Percentiles rank a stretch among this genome's conserved stretches.
These are phyloP conservation scores for Myiothlypis chrysogaster DNA, from an alignment of 2,797 vertebrate genomes.

Conservation along the genomic window DNA sequence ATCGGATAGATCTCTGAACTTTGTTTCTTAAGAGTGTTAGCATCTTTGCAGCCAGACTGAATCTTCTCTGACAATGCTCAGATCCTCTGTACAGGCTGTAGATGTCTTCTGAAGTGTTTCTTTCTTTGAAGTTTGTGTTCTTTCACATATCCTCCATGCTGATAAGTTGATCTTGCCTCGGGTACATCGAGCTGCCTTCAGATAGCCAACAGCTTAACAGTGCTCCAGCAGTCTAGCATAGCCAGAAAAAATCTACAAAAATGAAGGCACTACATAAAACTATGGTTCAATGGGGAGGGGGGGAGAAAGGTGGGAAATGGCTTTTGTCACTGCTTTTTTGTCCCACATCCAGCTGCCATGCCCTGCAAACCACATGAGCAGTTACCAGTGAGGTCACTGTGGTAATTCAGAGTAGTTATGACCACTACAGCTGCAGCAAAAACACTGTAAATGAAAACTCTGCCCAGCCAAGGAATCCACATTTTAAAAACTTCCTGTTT, in stretches of 20 bases:
- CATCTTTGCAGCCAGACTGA: neutral
- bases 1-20: neutral
- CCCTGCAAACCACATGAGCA: neutral
- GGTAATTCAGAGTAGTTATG: neutral
- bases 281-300: fast-evolving
- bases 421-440: neutral
- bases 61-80: neutral
- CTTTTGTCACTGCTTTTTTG: neutral
- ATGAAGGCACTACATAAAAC: neutral
- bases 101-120: neutral
- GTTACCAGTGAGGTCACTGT: neutral
- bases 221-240: neutral
- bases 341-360: neutral
- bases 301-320: neutral
- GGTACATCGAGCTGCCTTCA: neutral
- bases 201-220: neutral
- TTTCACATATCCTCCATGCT: neutral
- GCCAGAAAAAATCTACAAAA: neutral
- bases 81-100: neutral
- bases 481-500: neutral
- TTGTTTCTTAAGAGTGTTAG: neutral
- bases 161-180: neutral
- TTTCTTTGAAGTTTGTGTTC: neutral
- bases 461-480: neutral
- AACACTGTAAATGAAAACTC: neutral